phyloP scores from a whole-genome alignment of 2,888 invertebrate genomes.

The Oscheius onirici region DNA sequence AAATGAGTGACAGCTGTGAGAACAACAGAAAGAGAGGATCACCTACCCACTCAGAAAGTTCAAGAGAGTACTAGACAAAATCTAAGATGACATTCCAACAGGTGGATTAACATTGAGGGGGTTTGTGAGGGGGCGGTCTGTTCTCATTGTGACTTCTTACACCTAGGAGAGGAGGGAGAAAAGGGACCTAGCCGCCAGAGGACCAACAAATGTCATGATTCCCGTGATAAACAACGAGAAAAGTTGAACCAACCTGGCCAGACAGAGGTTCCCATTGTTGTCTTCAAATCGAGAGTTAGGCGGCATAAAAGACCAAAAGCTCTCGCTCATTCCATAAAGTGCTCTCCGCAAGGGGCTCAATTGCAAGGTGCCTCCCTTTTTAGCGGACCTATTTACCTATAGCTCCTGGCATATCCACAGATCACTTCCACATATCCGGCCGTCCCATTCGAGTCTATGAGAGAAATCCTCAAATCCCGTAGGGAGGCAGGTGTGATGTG shows the following conservation, averaged over 20 bases:
- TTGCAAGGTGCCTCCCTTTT: constrained; percentile 18
- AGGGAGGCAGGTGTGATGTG: too few relatives aligned
- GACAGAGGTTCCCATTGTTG: too few relatives aligned
- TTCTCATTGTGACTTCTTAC: constrained; percentile 32
- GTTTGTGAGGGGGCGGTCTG: constrained; percentile 23
- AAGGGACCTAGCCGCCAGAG: neutral
- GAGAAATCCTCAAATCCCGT: too few relatives aligned
- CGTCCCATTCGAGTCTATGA: too few relatives aligned
- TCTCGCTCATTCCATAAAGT: constrained; percentile 24
- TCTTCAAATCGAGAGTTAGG: too few relatives aligned
- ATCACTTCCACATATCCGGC: too few relatives aligned
- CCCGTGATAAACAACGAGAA: constrained; percentile 4
- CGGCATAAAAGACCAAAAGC: constrained; percentile 6
- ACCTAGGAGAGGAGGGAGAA: neutral
- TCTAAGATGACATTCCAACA: constrained; percentile 1
- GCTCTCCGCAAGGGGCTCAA: constrained; percentile 18
- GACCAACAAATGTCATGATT: constrained; percentile 29
- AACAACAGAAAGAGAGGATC: constrained; percentile 16
- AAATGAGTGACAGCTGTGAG: constrained; percentile 23
- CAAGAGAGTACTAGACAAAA: neutral
- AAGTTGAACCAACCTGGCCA: neutral
- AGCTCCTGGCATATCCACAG: too few relatives aligned
- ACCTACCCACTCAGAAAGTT: neutral
- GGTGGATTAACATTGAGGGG: constrained; percentile 15
- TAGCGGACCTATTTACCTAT: neutral